Evolutionary conservation across 2,113 vertebrate genomes (phyloP).

Genomic region (Platycercus adscitus): DNA sequence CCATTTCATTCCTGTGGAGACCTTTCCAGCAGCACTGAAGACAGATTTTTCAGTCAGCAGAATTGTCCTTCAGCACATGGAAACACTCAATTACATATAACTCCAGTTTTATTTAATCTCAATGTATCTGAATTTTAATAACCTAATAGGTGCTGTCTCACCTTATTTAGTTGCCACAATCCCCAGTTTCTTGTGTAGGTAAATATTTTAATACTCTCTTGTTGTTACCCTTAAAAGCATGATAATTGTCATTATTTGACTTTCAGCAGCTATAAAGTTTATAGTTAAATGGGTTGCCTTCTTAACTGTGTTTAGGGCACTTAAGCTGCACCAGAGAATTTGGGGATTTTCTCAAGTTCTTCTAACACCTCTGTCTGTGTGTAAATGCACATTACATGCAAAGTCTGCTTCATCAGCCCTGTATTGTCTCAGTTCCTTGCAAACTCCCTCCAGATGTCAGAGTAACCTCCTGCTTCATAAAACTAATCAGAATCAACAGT

Average conservation of each 20-base stretch:
- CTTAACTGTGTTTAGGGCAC: neutral
- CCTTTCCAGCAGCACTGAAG: neutral
- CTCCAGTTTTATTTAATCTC: neutral
- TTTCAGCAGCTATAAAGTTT: neutral
- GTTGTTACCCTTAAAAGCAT: neutral
- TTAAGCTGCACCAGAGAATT: neutral
- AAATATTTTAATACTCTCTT: neutral
- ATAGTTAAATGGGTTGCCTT: neutral
- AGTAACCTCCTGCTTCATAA: constrained; percentile 9
- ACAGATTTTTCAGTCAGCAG: neutral
- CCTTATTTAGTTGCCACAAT: neutral
- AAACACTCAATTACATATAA: neutral
- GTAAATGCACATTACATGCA: neutral
- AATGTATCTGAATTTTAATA: neutral
- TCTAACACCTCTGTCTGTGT: neutral
- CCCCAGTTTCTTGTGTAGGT: neutral
- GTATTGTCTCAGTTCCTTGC: neutral
- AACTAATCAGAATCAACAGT: constrained; percentile 17
- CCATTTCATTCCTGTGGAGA: neutral
- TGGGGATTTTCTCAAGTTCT: constrained; percentile 8
- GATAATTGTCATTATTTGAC: neutral
- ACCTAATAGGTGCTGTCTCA: neutral
- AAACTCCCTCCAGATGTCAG: constrained; percentile 42
- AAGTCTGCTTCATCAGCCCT: neutral
- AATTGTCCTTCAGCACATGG: neutral